Percentiles rank a stretch among this genome's conserved stretches.
Conservation (phyloP, 2,888 invertebrate genomes). For the Drosophila siamana region DNA sequence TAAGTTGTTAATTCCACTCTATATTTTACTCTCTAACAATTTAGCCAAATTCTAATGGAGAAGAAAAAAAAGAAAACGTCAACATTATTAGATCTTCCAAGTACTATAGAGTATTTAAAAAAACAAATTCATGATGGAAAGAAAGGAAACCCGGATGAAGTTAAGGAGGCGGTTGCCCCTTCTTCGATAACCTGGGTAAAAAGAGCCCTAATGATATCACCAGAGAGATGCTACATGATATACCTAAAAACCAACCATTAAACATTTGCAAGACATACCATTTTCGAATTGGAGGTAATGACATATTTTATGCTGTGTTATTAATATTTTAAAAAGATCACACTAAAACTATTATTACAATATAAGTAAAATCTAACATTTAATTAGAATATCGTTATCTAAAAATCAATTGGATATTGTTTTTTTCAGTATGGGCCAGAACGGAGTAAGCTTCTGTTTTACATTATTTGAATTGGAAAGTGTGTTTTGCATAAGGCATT, state of each 20-base stretch:
- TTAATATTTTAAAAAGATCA: no score
- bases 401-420: no score
- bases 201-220: neutral
- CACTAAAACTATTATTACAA: no score
- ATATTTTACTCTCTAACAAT: neutral
- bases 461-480: neutral
- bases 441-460: neutral
- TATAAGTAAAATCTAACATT: no score
- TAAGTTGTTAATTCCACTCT: no score
- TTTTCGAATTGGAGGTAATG: no score
- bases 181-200: neutral
- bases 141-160: neutral
- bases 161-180: neutral
- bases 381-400: no score
- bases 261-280: no score
- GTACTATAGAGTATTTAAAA: constrained; percentile 3
- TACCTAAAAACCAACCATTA: constrained; percentile 8
- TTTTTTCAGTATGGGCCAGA: neutral
- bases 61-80: neutral
- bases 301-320: no score
- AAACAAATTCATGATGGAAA: neutral
- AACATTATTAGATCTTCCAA: neutral
- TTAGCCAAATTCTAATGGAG: neutral
- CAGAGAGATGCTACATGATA: constrained; percentile 2
- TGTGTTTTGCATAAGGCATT: neutral